Conservation (phyloP, 2,113 vertebrate species). For the Phrynosoma blainvillii region DNA sequence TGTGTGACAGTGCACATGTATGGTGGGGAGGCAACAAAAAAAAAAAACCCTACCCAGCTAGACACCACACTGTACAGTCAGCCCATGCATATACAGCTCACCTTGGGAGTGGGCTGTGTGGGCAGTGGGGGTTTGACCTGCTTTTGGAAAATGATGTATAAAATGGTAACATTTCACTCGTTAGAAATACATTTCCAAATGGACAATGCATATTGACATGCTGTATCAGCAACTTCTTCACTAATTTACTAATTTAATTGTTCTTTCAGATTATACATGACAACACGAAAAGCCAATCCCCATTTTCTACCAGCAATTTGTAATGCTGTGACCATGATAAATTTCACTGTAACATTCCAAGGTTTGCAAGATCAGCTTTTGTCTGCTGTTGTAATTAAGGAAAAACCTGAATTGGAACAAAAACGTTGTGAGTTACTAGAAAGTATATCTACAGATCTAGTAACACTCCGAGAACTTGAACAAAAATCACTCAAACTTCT, state of each 20-base stretch:
- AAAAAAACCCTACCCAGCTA: too few species aligned
- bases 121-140: too few species aligned
- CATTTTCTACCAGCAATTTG: conserved; percentile 64
- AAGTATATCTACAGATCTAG: conserved; percentile 60
- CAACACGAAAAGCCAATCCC: conserved; percentile 66
- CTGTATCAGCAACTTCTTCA: not conserved
- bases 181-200: not conserved
- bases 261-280: conserved; percentile 69
- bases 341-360: conserved; percentile 71
- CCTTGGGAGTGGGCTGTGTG: too few species aligned
- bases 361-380: conserved; percentile 75
- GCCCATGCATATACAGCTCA: too few species aligned
- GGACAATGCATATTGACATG: not conserved
- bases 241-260: not conserved
- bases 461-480: conserved; percentile 68
- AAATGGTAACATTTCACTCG: not conserved
- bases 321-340: conserved; percentile 71
- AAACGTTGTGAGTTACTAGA: conserved; percentile 62
- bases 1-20: too few species aligned
- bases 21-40: too few species aligned
- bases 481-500: conserved; percentile 69
- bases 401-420: conserved; percentile 69
- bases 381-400: conserved; percentile 61
- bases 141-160: too few species aligned
- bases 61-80: too few species aligned